phyloP scores from a whole-genome alignment of 2,888 invertebrate genomes.

The Eupithecia tripunctaria region DNA sequence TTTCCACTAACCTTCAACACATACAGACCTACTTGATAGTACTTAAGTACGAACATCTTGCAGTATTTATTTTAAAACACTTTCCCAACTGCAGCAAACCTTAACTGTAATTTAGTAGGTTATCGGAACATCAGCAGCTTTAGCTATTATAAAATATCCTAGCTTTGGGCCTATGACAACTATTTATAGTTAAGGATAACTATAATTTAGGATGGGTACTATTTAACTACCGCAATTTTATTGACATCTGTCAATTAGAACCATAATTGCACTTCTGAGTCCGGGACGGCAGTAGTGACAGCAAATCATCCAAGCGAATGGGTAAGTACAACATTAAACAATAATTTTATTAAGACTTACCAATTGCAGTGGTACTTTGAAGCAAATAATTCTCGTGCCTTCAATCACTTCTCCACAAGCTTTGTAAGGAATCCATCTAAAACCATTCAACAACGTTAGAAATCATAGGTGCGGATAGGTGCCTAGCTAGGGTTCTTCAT shows the following conservation, averaged over 20 bases:
- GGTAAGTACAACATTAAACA: neutral
- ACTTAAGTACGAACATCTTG: neutral
- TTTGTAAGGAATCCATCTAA: conserved; percentile 87
- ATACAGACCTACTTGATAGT: neutral
- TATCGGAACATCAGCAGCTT: too few relatives aligned
- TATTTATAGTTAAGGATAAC: too few relatives aligned
- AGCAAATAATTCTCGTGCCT: conserved; percentile 89
- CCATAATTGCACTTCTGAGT: neutral
- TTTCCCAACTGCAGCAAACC: neutral
- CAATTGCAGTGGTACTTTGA: conserved; percentile 87
- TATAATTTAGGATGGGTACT: too few relatives aligned
- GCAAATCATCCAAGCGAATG: neutral
- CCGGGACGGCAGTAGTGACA: neutral
- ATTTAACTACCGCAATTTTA: too few relatives aligned
- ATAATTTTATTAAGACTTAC: conserved; percentile 58
- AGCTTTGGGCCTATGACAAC: too few relatives aligned
- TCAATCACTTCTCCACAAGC: conserved; percentile 86
- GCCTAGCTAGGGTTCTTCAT: neutral
- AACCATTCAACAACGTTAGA: conserved; percentile 40
- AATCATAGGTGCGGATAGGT: neutral
- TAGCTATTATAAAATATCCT: neutral
- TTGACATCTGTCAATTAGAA: neutral
- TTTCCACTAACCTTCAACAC: neutral
- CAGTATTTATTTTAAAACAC: neutral
- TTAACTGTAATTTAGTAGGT: neutral